A percentile compares a stretch with the other conserved stretches of the same genome.
Conservation (phyloP, 1,140 invertebrate genomes). For the Drosophila subobscura region DNA sequence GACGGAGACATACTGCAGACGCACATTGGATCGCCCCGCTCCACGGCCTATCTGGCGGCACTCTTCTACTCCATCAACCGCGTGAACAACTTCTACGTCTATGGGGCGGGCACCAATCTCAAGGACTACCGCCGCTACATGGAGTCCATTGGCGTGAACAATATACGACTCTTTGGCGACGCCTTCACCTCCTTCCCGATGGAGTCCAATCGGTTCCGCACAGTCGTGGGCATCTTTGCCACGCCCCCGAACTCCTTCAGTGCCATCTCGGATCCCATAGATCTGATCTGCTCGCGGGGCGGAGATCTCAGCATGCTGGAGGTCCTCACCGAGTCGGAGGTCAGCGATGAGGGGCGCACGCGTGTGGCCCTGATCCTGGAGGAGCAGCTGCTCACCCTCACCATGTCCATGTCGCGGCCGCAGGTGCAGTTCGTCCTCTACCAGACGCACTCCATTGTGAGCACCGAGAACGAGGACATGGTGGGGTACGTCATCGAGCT, state of each 20-base stretch:
- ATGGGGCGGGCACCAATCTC: slow-evolving; percentile 84
- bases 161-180: slow-evolving; percentile 86
- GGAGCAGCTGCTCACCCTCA: slow-evolving; percentile 88
- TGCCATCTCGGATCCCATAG: slow-evolving; percentile 89
- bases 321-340: slow-evolving; percentile 87
- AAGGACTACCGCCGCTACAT: slow-evolving; percentile 86
- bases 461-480: slow-evolving; percentile 87
- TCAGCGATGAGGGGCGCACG: slow-evolving; percentile 85
- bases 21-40: slow-evolving; percentile 89
- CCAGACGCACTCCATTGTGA: slow-evolving; percentile 88
- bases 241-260: slow-evolving; percentile 91
- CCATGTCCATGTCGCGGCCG: slow-evolving; percentile 87
- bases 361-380: slow-evolving; percentile 86
- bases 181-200: slow-evolving; percentile 86
- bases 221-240: slow-evolving; percentile 89
- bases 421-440: slow-evolving; percentile 89
- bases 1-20: slow-evolving; percentile 88
- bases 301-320: slow-evolving; percentile 88
- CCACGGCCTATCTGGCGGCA: slow-evolving; percentile 89
- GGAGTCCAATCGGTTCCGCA: slow-evolving; percentile 85
- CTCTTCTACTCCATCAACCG: slow-evolving; percentile 87
- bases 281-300: slow-evolving; percentile 87
- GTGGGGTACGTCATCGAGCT: slow-evolving; percentile 86
- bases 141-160: slow-evolving; percentile 85
- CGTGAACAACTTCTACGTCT: slow-evolving; percentile 86